Evolutionary conservation across 2,113 vertebrate genomes (phyloP), one percentile per base, ranked within the genome.

Genomic region (Bujurquina vittata): DNA sequence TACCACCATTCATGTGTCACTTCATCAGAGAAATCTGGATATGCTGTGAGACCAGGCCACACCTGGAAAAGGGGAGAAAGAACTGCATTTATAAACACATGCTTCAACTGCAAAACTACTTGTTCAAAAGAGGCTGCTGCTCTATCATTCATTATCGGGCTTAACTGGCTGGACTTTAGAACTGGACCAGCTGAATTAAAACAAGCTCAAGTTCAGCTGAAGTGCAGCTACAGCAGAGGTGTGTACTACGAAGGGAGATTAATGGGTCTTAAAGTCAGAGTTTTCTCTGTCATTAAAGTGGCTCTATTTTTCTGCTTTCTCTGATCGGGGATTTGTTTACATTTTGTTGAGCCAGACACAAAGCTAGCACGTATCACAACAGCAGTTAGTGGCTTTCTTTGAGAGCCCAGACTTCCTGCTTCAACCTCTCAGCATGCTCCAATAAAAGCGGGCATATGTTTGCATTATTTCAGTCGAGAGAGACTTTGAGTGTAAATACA

Each of bases 1-100:
- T 95, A 95, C 97, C 97, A 98, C 97, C 97, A 98, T 31, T 96
- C 95, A 0, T 97, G 94, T 0, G 97, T 95, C 46, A 92, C 94
- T 0, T 93, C 90, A 87, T 96, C 93, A 55, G 96, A 96, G 89
- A 98, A 98, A 84, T 97, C 97, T 4, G 97, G 96, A 1, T 95
- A 97, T 0, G 96, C 96, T 0, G 97, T 98, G 37, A 94, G 92
- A 46, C 97, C 97, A 0, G 97, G 97, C 97, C 97, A 98, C 69
- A 98, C 96, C 97, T 98, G 85, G 14, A 83, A 65, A 26, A 20
- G 1, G 7, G 33, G 1, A n/a, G 46, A 54, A 52, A 52, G 26
- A n/a, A 31, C 14, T n/a, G 29, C 0, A 52, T 46, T 52, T 72
- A 8, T 31, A 72, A 31, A 37, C 12, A 31, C 23, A 31, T 52